Evolutionary conservation across 1,140 invertebrate genomes (phyloP).

Genomic region (Adoxophyes honmai): DNA sequence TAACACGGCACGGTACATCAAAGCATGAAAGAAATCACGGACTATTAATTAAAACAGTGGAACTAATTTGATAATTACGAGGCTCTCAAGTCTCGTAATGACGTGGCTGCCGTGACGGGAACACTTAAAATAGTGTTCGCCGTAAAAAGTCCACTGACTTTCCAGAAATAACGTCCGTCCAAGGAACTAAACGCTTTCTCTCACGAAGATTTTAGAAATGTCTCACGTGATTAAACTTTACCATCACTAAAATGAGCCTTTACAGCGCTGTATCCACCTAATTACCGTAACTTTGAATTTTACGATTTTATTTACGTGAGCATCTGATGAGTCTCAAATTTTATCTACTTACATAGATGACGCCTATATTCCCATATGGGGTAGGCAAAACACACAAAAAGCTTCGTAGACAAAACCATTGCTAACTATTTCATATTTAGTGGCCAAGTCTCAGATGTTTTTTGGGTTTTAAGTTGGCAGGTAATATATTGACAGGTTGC

Average conservation of each 20-base stretch:
- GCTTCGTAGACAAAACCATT: no score
- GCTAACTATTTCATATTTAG: no score
- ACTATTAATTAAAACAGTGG: conserved; percentile 31
- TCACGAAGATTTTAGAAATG: neutral
- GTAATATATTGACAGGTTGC: no score
- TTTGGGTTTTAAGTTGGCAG: no score
- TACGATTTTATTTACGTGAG: no score
- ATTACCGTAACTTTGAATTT: no score
- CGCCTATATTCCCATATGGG: no score
- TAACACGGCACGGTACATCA: neutral
- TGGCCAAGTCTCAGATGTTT: no score
- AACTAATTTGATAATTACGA: conserved; percentile 49
- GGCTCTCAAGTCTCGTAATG: conserved; percentile 24
- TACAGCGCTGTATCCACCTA: neutral
- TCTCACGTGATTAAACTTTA: neutral
- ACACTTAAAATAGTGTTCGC: conserved; percentile 34
- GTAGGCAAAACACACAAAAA: no score
- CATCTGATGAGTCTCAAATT: no score
- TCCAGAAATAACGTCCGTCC: conserved; percentile 23
- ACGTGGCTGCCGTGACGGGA: conserved; percentile 20
- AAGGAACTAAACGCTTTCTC: conserved; percentile 11
- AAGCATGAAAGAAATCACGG: conserved; percentile 21
- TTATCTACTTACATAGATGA: no score
- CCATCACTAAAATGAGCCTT: neutral
- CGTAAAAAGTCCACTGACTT: conserved; percentile 28